Conservation (phyloP, 2,797 vertebrate species). For the Gymnoscopelus microlampas region DNA sequence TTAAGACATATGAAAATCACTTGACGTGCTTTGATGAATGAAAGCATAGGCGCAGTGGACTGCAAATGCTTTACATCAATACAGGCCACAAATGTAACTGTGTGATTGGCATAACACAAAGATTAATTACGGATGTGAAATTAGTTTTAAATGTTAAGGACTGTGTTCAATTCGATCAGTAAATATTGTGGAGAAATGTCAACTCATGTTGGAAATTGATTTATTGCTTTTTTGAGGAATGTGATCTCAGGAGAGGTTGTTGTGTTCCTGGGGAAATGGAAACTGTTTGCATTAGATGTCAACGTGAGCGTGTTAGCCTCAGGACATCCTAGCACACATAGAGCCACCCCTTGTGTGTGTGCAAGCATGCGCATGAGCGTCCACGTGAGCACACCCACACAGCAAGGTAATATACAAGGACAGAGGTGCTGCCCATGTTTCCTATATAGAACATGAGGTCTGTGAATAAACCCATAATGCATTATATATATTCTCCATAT, state of each 20-base stretch:
- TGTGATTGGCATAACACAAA: slow-evolving; percentile 33
- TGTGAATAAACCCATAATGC: neutral
- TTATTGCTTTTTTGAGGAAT: slow-evolving; percentile 74
- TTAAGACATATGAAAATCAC: neutral
- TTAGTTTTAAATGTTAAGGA: slow-evolving; percentile 79
- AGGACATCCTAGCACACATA: slow-evolving; percentile 34
- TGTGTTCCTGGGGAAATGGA: slow-evolving; percentile 72
- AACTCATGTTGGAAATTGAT: slow-evolving; percentile 74
- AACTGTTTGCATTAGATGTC: slow-evolving; percentile 71
- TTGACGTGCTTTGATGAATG: neutral
- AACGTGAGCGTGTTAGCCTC: slow-evolving; percentile 53
- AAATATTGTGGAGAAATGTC: slow-evolving; percentile 76
- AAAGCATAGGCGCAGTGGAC: neutral
- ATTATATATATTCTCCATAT: neutral
- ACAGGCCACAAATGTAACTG: neutral
- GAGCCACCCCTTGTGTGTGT: too few relatives aligned
- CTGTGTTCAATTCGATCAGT: slow-evolving; percentile 73
- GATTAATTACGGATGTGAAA: slow-evolving; percentile 70
- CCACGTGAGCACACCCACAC: slow-evolving; percentile 4
- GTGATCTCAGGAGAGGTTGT: slow-evolving; percentile 70
- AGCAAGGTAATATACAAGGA: slow-evolving; percentile 28
- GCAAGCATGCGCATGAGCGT: neutral
- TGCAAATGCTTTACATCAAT: neutral
- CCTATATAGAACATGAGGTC: neutral
- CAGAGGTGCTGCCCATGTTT: slow-evolving; percentile 25